phyloP scores from a whole-genome alignment of 2,888 invertebrate species.

The Bruchidius siliquastri region DNA sequence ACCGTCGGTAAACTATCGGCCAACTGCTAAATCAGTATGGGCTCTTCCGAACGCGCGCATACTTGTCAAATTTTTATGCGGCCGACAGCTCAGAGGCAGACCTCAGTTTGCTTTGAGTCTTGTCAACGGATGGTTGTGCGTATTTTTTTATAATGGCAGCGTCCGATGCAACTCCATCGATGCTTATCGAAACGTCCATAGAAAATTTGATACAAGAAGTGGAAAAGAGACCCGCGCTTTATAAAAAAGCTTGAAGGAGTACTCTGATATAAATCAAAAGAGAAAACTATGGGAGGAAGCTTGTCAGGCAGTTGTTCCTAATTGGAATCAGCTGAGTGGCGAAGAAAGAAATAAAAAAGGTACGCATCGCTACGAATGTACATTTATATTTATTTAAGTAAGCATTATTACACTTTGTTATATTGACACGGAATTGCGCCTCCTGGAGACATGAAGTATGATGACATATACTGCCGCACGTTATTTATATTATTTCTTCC shows the following conservation, averaged over 20 bases:
- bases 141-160: neutral
- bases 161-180: neutral
- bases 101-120: constrained; percentile 6
- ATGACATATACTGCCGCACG: constrained; percentile 18
- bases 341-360: constrained; percentile 20
- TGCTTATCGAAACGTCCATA: neutral
- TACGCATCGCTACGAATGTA: constrained; percentile 12
- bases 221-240: neutral
- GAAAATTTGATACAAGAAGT: neutral
- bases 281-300: neutral
- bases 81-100: neutral
- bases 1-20: constrained; percentile 14
- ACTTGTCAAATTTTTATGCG: too few species aligned
- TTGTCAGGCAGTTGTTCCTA: neutral
- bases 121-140: constrained; percentile 6
- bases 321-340: constrained; percentile 17
- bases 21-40: constrained; percentile 4
- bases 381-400: constrained; percentile 9
- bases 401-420: constrained; percentile 20
- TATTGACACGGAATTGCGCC: constrained; percentile 20
- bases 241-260: neutral
- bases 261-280: neutral
- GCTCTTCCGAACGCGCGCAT: neutral
- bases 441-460: constrained; percentile 17
- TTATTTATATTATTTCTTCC: constrained; percentile 20